A percentile compares a stretch with the other conserved stretches of the same genome.
Evolutionary conservation across 2,888 invertebrate species (phyloP).

Genomic region (Palloptera scutellata): DNA sequence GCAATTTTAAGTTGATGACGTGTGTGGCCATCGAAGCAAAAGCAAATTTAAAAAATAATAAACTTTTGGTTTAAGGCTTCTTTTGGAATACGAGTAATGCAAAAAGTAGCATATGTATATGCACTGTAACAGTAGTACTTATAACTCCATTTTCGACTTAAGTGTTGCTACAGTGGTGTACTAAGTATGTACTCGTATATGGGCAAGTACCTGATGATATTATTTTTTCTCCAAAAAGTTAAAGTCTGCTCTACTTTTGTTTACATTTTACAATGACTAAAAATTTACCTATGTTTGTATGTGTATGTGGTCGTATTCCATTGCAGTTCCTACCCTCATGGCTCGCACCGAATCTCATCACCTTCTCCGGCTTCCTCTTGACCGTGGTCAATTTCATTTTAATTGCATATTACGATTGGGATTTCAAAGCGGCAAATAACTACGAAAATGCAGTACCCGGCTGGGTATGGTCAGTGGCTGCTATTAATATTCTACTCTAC

Average conservation of each 20-base stretch:
- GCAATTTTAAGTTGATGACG: too few species aligned
- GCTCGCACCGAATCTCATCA: slow-evolving; percentile 96
- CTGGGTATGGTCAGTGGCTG: slow-evolving; percentile 86
- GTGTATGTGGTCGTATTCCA: not conserved
- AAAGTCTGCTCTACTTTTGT: slow-evolving; percentile 7
- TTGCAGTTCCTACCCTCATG: slow-evolving; percentile 90
- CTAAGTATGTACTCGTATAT: too few species aligned
- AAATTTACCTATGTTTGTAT: not conserved
- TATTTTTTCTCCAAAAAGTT: not conserved
- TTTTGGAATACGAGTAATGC: too few species aligned
- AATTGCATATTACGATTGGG: slow-evolving; percentile 87
- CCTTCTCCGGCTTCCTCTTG: slow-evolving; percentile 92
- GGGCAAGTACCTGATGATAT: not conserved
- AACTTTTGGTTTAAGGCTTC: too few species aligned
- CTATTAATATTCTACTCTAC: slow-evolving; percentile 89
- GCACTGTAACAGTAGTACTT: too few species aligned
- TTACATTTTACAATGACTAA: not conserved
- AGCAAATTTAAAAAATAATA: too few species aligned
- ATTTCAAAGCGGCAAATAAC: slow-evolving; percentile 68
- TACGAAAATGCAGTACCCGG: slow-evolving; percentile 72
- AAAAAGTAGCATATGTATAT: too few species aligned
- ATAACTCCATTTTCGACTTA: too few species aligned
- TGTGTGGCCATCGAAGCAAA: too few species aligned
- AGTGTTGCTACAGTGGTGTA: too few species aligned
- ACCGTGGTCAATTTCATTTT: slow-evolving; percentile 87